Conservation (phyloP, 2,888 invertebrate species). For the Brenthis ino region DNA sequence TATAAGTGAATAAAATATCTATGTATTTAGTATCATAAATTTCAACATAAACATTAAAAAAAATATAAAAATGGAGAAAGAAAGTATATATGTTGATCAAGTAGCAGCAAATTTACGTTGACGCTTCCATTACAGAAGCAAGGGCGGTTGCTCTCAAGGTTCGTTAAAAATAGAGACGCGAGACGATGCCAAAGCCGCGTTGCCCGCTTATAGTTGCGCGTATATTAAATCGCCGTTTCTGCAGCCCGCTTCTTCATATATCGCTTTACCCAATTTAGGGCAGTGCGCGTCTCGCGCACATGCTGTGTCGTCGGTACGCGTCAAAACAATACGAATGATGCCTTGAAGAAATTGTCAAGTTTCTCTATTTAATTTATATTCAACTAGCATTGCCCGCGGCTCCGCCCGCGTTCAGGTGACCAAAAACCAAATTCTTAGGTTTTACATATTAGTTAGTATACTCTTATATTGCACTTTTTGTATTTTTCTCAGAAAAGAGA, state of each 20-base stretch:
- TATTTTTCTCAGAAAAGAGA: too few relatives aligned
- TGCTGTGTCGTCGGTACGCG: conserved; percentile 38
- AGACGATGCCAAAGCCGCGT: conserved; percentile 75
- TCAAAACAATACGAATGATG: conserved; percentile 32
- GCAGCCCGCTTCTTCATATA: conserved; percentile 47
- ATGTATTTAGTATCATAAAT: background rate
- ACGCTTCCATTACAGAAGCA: conserved; percentile 64
- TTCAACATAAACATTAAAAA: background rate
- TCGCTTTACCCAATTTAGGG: conserved; percentile 62
- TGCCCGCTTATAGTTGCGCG: conserved; percentile 69
- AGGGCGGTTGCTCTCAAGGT: conserved; percentile 80
- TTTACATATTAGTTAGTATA: too few relatives aligned
- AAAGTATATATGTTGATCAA: conserved; percentile 23
- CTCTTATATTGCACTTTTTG: too few relatives aligned
- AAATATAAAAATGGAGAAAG: conserved; percentile 38
- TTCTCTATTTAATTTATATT: background rate
- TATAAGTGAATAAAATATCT: background rate
- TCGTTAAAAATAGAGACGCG: conserved; percentile 78
- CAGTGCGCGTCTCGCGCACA: conserved; percentile 44
- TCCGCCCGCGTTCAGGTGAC: too few relatives aligned
- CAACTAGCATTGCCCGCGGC: too few relatives aligned
- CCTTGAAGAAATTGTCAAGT: conserved; percentile 9
- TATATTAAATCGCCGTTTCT: conserved; percentile 50
- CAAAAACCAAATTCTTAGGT: too few relatives aligned
- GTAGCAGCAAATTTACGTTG: conserved; percentile 45